Percentiles rank a stretch among this genome's conserved stretches.
These are phyloP conservation scores for Achroia grisella DNA, from an alignment of 1,140 invertebrate genomes.

Conservation along the genomic window DNA sequence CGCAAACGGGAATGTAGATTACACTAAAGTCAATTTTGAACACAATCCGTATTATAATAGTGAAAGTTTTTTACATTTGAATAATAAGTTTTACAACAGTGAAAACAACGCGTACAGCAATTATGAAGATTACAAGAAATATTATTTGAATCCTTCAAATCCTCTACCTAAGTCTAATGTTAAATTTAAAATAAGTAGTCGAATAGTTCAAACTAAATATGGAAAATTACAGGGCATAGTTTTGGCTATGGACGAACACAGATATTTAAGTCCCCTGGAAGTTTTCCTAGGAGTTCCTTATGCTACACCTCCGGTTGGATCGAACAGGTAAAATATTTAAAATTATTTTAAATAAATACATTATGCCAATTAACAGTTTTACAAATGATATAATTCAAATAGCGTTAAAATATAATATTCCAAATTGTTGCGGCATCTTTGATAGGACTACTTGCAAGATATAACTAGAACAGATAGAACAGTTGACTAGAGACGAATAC, in stretches of 20 bases:
- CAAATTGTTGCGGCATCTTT: no score
- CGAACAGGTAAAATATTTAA: slow-evolving; percentile 78
- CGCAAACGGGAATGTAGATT: slow-evolving; percentile 21
- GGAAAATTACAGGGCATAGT: slow-evolving; percentile 87
- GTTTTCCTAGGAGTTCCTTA: slow-evolving; percentile 96
- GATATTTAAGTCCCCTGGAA: slow-evolving; percentile 83
- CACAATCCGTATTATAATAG: slow-evolving; percentile 50
- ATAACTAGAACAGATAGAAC: no score
- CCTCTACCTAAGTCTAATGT: slow-evolving; percentile 53
- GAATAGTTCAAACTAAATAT: slow-evolving; percentile 87
- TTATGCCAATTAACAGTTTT: no score
- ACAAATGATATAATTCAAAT: no score
- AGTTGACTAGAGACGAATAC: no score
- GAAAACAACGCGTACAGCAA: slow-evolving; percentile 58
- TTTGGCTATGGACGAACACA: slow-evolving; percentile 81
- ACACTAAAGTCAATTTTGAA: slow-evolving; percentile 60
- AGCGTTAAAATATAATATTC: no score
- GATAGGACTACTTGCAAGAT: no score
- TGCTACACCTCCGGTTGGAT: slow-evolving; percentile 91
- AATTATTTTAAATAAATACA: no score
- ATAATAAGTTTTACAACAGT: slow-evolving; percentile 47
- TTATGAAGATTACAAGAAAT: slow-evolving; percentile 62
- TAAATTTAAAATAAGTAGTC: slow-evolving; percentile 78
- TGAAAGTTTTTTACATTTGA: slow-evolving; percentile 47
- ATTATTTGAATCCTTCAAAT: slow-evolving; percentile 54